phyloP scores from a whole-genome alignment of 2,113 vertebrate species.

The Cynocephalus volans region DNA sequence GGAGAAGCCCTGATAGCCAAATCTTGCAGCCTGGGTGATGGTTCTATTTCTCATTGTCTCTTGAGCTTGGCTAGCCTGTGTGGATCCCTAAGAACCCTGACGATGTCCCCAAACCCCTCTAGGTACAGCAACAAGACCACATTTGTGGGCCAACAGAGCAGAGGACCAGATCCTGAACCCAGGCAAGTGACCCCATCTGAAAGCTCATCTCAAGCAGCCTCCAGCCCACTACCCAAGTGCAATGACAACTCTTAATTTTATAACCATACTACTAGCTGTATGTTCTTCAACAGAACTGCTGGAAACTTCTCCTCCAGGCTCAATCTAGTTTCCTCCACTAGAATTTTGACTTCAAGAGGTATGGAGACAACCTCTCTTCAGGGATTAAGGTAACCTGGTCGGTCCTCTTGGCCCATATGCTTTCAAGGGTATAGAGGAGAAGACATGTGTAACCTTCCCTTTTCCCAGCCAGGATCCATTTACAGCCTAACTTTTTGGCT shows the following conservation, averaged over 20 bases:
- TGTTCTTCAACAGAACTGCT: neutral
- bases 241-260: neutral
- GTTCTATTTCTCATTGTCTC: neutral
- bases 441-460: neutral
- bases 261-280: too few relatives aligned
- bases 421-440: neutral
- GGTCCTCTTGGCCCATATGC: neutral
- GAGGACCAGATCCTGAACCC: conserved; percentile 1
- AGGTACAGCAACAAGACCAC: neutral
- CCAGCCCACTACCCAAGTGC: neutral
- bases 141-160: neutral
- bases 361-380: neutral
- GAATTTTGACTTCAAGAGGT: neutral
- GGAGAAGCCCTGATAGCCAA: neutral
- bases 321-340: neutral
- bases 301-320: neutral
- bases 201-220: neutral
- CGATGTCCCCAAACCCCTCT: neutral
- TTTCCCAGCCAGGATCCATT: neutral
- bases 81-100: neutral
- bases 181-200: neutral
- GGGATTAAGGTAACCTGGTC: neutral
- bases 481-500: neutral
- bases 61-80: neutral
- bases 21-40: neutral